Conservation (phyloP, 2,888 invertebrate genomes). For the Portevinia maculata region DNA sequence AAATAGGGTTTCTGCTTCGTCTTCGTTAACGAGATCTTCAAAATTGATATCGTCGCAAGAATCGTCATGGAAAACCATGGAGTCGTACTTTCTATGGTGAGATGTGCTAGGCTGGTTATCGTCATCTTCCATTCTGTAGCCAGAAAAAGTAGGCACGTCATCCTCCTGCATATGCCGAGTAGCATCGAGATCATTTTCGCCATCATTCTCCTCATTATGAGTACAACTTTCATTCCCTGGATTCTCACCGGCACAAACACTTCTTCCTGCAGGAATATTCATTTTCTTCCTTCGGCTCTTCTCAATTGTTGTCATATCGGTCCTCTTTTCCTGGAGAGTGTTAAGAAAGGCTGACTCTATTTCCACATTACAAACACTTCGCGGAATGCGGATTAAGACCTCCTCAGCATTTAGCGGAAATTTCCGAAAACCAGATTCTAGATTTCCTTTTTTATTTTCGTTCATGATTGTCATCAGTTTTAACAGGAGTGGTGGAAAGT, state of each 20-base stretch:
- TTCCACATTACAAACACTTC: conserved; percentile 4
- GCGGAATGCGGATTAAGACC: conserved; percentile 4
- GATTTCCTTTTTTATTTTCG: background rate
- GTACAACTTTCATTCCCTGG: background rate
- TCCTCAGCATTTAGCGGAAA: conserved; percentile 17
- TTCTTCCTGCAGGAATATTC: conserved; percentile 32
- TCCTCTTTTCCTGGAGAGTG: background rate
- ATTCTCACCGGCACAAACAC: conserved; percentile 1
- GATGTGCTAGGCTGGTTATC: conserved; percentile 12
- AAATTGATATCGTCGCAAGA: conserved; percentile 34
- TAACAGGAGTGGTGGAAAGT: conserved; percentile 4
- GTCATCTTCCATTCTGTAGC: too few species aligned
- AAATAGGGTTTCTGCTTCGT: conserved; percentile 17
- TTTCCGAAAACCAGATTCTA: conserved; percentile 3
- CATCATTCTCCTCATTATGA: background rate
- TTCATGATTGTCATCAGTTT: background rate
- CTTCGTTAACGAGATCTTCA: conserved; percentile 4
- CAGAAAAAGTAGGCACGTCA: too few species aligned
- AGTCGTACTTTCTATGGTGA: background rate
- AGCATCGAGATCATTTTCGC: background rate
- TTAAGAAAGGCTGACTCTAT: conserved; percentile 24
- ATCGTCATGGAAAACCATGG: conserved; percentile 11
- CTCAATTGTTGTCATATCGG: conserved; percentile 1
- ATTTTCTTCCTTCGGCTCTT: conserved; percentile 20
- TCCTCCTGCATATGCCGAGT: background rate